phyloP scores from a whole-genome alignment of 64 coral and sea anemone genomes.

The Catalaphyllia jardinei region DNA sequence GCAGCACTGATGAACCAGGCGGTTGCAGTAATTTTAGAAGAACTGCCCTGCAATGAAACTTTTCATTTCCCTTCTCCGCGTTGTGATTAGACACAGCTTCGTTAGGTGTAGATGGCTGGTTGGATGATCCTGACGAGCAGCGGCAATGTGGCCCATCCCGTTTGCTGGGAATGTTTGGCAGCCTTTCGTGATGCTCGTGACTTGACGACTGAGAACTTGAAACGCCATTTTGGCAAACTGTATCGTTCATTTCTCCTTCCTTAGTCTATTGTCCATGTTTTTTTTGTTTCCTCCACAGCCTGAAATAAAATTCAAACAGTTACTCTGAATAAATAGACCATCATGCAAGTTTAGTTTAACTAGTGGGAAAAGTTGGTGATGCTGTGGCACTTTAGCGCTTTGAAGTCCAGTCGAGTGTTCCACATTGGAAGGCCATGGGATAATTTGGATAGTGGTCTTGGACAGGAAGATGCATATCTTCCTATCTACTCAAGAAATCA shows the following conservation, averaged over 20 bases:
- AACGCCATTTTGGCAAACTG: background rate
- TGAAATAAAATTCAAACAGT: background rate
- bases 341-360: background rate
- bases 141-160: background rate
- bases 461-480: no score
- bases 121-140: background rate
- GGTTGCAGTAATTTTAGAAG: slow-evolving; percentile 23
- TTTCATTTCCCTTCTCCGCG: background rate
- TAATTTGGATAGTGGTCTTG: no score
- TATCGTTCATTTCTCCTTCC: slow-evolving; percentile 6
- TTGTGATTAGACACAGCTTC: background rate
- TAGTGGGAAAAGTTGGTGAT: background rate
- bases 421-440: no score
- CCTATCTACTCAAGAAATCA: no score
- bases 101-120: background rate
- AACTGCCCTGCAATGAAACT: slow-evolving; percentile 5
- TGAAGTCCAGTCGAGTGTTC: no score
- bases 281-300: background rate
- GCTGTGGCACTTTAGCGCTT: no score
- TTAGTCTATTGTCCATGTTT: background rate
- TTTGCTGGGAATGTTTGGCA: background rate
- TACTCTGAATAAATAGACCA: background rate
- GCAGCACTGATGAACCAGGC: background rate
- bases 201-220: background rate
- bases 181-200: background rate